A percentile compares a stretch with the other conserved stretches of the same genome.
These are phyloP conservation scores for Apodemus sylvaticus DNA, from an alignment of 2,113 vertebrate genomes.

Conservation along the genomic window DNA sequence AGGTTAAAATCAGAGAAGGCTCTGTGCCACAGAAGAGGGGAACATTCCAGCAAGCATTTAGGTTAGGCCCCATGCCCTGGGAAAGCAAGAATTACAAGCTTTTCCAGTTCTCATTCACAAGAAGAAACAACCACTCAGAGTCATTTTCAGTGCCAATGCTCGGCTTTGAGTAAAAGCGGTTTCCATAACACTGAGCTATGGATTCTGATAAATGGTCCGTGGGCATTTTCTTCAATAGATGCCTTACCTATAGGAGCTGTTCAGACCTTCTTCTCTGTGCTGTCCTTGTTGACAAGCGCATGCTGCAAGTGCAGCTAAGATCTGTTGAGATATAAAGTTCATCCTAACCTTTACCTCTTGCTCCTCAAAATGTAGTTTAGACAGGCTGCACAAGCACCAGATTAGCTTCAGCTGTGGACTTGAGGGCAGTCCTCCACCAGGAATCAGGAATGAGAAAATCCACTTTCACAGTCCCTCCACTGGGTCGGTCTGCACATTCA, in stretches of 20 bases:
- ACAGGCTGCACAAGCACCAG: too few relatives aligned
- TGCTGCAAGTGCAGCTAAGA: not conserved
- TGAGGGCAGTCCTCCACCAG: too few relatives aligned
- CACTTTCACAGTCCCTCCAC: not conserved
- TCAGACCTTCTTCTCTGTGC: not conserved
- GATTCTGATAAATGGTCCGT: not conserved
- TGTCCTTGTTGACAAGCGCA: not conserved
- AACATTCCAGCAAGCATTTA: not conserved
- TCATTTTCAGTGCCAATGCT: not conserved
- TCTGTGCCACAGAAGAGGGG: not conserved
- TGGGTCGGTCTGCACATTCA: accelerated
- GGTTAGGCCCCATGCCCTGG: too few relatives aligned
- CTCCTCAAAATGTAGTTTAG: not conserved
- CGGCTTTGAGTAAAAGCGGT: not conserved
- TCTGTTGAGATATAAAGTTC: not conserved
- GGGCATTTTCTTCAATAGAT: not conserved
- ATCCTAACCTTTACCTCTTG: not conserved
- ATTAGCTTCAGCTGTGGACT: not conserved
- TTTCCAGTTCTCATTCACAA: not conserved
- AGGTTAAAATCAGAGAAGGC: not conserved
- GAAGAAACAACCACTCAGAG: not conserved
- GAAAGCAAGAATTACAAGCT: too few relatives aligned
- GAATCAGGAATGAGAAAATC: not conserved
- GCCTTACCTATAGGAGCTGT: not conserved
- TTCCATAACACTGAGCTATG: not conserved